These are phyloP conservation scores for Stenodera caucasica DNA, from an alignment of 2,888 invertebrate species.

Conservation along the genomic window DNA sequence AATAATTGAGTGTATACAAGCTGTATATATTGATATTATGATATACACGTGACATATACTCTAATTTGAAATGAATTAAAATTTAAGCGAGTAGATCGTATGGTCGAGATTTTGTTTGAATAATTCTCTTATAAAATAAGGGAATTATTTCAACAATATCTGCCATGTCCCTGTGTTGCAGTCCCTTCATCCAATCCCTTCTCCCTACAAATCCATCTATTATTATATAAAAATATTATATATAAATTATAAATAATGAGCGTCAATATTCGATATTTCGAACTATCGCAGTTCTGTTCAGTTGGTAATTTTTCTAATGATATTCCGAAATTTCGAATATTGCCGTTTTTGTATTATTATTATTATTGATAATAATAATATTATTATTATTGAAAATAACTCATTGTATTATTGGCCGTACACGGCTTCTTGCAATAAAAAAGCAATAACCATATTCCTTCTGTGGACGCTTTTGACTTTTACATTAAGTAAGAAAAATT, in stretches of 20 bases:
- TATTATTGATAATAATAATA: not conserved
- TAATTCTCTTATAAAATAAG: not conserved
- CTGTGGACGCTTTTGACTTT: slow-evolving; percentile 60
- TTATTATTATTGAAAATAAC: slow-evolving; percentile 41
- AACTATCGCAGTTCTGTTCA: not conserved
- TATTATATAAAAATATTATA: not conserved
- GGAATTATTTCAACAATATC: slow-evolving; percentile 48
- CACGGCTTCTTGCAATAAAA: slow-evolving; percentile 61
- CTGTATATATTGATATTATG: slow-evolving; percentile 56
- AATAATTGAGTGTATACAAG: slow-evolving; percentile 53
- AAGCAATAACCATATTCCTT: slow-evolving; percentile 61
- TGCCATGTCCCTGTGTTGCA: slow-evolving; percentile 54
- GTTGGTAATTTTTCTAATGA: not conserved
- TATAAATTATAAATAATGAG: not conserved
- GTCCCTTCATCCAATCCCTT: slow-evolving; percentile 49
- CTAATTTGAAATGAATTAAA: slow-evolving; percentile 44
- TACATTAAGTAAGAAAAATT: slow-evolving; percentile 52
- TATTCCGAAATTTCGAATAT: not conserved
- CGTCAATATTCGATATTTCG: slow-evolving; percentile 1
- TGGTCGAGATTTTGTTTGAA: slow-evolving; percentile 53
- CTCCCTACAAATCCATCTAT: slow-evolving; percentile 47
- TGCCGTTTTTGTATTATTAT: not conserved
- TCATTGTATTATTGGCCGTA: slow-evolving; percentile 64
- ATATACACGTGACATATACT: slow-evolving; percentile 51
- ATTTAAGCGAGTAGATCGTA: slow-evolving; percentile 52